These are phyloP conservation scores for Naja naja DNA, from an alignment of 2,113 vertebrate genomes.

Conservation along the genomic window DNA sequence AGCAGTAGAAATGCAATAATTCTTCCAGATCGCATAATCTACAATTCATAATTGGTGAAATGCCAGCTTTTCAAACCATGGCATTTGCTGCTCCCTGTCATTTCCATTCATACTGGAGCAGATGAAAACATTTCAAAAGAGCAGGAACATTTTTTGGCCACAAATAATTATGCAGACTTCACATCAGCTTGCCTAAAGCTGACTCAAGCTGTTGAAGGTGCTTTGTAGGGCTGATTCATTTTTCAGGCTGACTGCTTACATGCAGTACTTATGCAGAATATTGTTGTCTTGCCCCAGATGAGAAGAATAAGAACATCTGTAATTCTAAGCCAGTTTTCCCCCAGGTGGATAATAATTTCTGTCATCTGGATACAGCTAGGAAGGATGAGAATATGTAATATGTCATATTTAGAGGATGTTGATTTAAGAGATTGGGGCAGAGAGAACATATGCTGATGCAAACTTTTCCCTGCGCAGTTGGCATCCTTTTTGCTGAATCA, in stretches of 20 bases:
- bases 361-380: not conserved
- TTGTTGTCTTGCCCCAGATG: not conserved
- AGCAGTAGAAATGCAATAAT: not conserved
- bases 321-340: not conserved
- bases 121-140: slow-evolving; percentile 5
- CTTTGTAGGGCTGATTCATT: not conserved
- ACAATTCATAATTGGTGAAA: not conserved
- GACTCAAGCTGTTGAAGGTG: not conserved
- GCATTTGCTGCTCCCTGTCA: not conserved
- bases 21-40: not conserved
- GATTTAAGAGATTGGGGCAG: not conserved
- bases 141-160: not conserved
- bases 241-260: not conserved
- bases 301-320: not conserved
- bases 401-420: not conserved
- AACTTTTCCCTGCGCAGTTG: not conserved
- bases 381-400: not conserved
- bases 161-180: not conserved
- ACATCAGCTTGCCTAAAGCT: not conserved
- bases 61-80: not conserved
- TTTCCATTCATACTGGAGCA: not conserved
- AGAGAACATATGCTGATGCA: not conserved
- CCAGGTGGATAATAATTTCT: not conserved
- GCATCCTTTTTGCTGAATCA: not conserved
- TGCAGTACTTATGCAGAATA: not conserved